Percentiles rank a stretch among this genome's conserved stretches.
Conservation (phyloP, 2,888 invertebrate genomes). For the Panopea generosa region DNA sequence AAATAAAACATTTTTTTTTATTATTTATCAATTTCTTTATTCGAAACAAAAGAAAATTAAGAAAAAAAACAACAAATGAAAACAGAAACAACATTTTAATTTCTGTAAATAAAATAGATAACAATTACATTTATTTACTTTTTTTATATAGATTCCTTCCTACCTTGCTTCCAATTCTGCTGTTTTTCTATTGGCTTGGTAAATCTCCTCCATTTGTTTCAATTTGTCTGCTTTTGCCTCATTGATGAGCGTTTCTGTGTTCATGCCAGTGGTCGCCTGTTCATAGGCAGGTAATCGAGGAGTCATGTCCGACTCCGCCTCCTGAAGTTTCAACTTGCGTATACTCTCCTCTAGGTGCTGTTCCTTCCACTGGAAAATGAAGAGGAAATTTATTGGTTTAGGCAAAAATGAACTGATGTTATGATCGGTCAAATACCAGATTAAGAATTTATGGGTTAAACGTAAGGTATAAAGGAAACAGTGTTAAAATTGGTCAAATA, state of each 20-base stretch:
- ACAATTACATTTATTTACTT: constrained; percentile 2
- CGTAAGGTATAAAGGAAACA: no score
- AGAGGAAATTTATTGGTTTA: no score
- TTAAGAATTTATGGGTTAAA: no score
- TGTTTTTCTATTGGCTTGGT: constrained; percentile 93
- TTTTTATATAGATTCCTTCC: no score
- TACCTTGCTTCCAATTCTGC: constrained; percentile 94
- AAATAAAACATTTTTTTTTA: no score
- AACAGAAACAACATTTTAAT: not conserved
- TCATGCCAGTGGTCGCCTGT: constrained; percentile 38
- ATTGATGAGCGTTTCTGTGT: constrained; percentile 81
- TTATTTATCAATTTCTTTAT: no score
- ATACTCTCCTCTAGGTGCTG: constrained; percentile 72
- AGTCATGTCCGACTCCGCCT: constrained; percentile 31
- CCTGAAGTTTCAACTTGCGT: constrained; percentile 62
- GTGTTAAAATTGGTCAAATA: no score
- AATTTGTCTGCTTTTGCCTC: constrained; percentile 94
- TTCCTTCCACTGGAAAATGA: constrained; percentile 87
- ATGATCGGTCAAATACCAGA: no score
- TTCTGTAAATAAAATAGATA: not conserved
- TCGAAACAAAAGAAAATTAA: no score
- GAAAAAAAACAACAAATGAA: no score
- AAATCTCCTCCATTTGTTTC: constrained; percentile 95
- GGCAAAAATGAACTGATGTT: no score
- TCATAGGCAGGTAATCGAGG: constrained; percentile 57